Evolutionary conservation across 1,140 invertebrate genomes (phyloP).

Genomic region (Ctenoplectra terminalis): DNA sequence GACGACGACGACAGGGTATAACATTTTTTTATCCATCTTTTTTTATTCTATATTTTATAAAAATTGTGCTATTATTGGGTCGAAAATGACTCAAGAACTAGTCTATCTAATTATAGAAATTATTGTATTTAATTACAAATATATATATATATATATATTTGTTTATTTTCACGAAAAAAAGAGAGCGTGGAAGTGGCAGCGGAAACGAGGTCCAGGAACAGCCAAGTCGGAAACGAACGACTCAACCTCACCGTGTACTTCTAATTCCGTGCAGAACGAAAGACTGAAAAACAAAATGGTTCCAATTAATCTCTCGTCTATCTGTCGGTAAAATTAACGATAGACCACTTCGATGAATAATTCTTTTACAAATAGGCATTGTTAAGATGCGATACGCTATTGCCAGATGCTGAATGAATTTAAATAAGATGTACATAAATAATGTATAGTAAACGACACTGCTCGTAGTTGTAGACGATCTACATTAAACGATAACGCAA

Average conservation of each 20-base stretch:
- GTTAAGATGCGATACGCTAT: not conserved
- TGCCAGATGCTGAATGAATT: constrained; percentile 13
- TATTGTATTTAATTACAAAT: not conserved
- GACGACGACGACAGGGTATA: constrained; percentile 86
- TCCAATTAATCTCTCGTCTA: not conserved
- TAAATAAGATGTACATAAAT: constrained; percentile 28
- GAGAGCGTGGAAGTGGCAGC: constrained; percentile 84
- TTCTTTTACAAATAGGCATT: no score
- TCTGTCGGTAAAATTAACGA: not conserved
- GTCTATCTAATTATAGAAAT: no score
- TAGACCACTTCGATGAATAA: not conserved
- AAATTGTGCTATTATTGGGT: no score
- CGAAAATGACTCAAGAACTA: no score
- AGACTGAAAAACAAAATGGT: constrained; percentile 35
- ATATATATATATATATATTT: not conserved
- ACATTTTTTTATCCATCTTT: no score
- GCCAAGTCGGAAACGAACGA: constrained; percentile 78
- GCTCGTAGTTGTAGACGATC: not conserved
- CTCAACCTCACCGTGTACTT: constrained; percentile 85
- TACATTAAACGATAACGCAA: not conserved
- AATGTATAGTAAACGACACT: constrained; percentile 16
- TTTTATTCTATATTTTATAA: no score
- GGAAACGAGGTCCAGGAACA: constrained; percentile 77
- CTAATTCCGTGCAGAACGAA: constrained; percentile 65
- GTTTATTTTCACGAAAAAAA: constrained; percentile 79